Evolutionary conservation across 1,140 invertebrate genomes (phyloP).

Genomic region (Drosophila busckii): DNA sequence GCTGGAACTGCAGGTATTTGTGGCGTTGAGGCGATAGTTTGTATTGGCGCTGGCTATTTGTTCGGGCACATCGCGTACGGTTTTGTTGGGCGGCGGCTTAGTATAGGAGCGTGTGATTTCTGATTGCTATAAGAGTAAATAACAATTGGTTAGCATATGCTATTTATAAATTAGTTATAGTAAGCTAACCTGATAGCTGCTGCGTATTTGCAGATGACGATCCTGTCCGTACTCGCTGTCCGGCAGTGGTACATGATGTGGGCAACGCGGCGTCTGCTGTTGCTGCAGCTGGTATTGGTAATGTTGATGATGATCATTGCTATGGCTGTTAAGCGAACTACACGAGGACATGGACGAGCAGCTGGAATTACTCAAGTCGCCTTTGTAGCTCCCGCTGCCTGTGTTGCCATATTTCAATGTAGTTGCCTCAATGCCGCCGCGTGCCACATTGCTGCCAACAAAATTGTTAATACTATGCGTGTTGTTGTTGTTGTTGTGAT

Average conservation of each 20-base stretch:
- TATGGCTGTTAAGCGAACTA: slow-evolving; percentile 60
- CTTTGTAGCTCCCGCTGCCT: slow-evolving; percentile 55
- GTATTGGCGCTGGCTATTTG: slow-evolving; percentile 49
- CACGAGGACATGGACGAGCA: slow-evolving; percentile 49
- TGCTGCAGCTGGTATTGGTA: slow-evolving; percentile 74
- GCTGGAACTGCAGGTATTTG: slow-evolving; percentile 23
- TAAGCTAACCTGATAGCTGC: slow-evolving; percentile 81
- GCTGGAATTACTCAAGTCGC: slow-evolving; percentile 39
- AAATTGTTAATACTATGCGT: slow-evolving; percentile 57
- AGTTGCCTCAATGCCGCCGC: slow-evolving; percentile 70
- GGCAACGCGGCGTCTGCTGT: slow-evolving; percentile 80
- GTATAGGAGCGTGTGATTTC: slow-evolving; percentile 78
- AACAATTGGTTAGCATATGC: background rate
- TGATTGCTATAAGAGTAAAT: slow-evolving; percentile 48
- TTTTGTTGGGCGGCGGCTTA: slow-evolving; percentile 77
- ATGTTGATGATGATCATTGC: slow-evolving; percentile 76
- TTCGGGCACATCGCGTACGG: slow-evolving; percentile 76
- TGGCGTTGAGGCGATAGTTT: slow-evolving; percentile 58
- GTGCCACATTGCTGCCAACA: slow-evolving; percentile 54
- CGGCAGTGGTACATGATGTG: slow-evolving; percentile 82
- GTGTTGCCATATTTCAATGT: slow-evolving; percentile 71
- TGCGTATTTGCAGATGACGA: slow-evolving; percentile 81
- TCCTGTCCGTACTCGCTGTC: slow-evolving; percentile 83
- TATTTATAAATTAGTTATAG: background rate
- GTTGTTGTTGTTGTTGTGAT: slow-evolving; percentile 30